These are phyloP conservation scores for Tribolium madens DNA, from an alignment of 1,140 invertebrate genomes.

Conservation along the genomic window DNA sequence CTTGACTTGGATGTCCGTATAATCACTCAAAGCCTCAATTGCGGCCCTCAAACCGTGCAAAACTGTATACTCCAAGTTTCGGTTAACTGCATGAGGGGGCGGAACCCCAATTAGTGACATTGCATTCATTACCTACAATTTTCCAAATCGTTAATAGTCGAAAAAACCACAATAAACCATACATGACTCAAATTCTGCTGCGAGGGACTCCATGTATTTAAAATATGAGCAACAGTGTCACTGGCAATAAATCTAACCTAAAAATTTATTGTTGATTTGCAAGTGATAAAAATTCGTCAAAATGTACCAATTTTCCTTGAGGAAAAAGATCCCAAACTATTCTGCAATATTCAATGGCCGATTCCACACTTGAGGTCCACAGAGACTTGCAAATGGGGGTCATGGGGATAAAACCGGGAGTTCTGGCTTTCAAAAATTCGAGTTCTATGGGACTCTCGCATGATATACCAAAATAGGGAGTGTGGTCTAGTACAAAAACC, in stretches of 20 bases:
- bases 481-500: conserved; percentile 94
- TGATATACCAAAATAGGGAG: conserved; percentile 87
- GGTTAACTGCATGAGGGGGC: conserved; percentile 64
- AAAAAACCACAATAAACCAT: conserved; percentile 59
- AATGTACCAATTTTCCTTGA: conserved; percentile 81
- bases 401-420: conserved; percentile 77
- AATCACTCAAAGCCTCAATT: conserved; percentile 86
- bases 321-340: conserved; percentile 98
- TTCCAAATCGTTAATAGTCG: neutral
- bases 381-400: conserved; percentile 88
- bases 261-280: conserved; percentile 61
- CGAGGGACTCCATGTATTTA: conserved; percentile 83
- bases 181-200: conserved; percentile 89
- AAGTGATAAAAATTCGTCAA: conserved; percentile 42
- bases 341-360: conserved; percentile 93
- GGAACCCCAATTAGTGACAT: conserved; percentile 81
- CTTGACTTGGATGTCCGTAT: conserved; percentile 77
- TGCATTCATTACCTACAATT: conserved; percentile 74
- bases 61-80: conserved; percentile 76
- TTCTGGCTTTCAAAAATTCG: conserved; percentile 83
- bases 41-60: conserved; percentile 89
- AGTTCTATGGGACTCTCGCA: conserved; percentile 90
- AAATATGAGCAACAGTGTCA: conserved; percentile 80
- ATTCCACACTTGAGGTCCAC: conserved; percentile 96
- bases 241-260: conserved; percentile 87